Conservation (phyloP, 2,113 vertebrate genomes). For the Macrotis lagotis region DNA sequence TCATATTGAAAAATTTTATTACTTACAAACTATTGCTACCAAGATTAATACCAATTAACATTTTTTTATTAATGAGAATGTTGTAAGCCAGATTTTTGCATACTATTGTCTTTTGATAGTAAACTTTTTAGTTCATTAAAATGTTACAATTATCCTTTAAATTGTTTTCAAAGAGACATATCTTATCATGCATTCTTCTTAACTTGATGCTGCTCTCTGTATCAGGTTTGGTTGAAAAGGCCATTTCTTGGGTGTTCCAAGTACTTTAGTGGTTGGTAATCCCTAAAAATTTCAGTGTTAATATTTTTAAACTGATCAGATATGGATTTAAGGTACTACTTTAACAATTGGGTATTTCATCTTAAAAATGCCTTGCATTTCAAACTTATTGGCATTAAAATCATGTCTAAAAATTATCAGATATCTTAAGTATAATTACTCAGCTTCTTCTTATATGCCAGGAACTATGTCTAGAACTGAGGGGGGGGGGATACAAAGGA, state of each 20-base stretch:
- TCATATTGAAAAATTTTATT: constrained; percentile 33
- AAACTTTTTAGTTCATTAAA: constrained; percentile 2
- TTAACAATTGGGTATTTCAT: neutral
- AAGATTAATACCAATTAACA: constrained; percentile 26
- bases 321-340: neutral
- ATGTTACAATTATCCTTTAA: neutral
- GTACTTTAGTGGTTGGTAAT: neutral
- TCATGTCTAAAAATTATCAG: neutral
- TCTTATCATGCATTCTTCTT: constrained; percentile 3
- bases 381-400: neutral
- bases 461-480: neutral
- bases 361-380: neutral
- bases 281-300: neutral
- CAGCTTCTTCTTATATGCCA: neutral
- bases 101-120: constrained; percentile 8
- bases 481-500: no score
- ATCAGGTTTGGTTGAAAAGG: neutral
- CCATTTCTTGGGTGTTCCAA: neutral
- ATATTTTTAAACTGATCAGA: neutral
- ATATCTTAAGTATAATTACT: neutral
- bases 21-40: neutral
- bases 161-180: neutral
- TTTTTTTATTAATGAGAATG: neutral
- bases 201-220: neutral
- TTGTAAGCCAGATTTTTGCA: neutral